These are phyloP conservation scores for Drosophila cracens DNA, from an alignment of 2,888 invertebrate species.

Conservation along the genomic window DNA sequence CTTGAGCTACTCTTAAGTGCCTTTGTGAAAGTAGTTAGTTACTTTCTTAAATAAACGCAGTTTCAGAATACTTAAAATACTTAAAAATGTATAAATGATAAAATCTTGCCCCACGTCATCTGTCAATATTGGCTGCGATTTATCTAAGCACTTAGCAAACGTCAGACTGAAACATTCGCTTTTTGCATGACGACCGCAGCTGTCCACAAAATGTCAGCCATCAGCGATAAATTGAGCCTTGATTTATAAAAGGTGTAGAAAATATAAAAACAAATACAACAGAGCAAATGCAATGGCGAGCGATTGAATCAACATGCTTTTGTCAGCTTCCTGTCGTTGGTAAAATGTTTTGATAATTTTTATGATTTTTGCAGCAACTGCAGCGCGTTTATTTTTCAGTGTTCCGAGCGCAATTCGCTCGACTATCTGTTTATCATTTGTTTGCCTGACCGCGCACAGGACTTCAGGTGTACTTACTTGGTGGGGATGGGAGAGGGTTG, in stretches of 20 bases:
- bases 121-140: conserved; percentile 28
- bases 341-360: conserved; percentile 46
- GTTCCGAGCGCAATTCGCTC: conserved; percentile 13
- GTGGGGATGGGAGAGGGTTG: not conserved
- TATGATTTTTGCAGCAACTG: conserved; percentile 36
- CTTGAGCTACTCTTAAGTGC: not conserved
- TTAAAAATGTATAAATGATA: not conserved
- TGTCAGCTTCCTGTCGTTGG: conserved; percentile 17
- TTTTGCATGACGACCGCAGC: conserved; percentile 17
- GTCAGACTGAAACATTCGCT: conserved; percentile 33
- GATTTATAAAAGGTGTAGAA: conserved; percentile 26
- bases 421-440: conserved; percentile 56
- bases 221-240: conserved; percentile 34
- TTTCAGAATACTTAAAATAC: not conserved
- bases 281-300: not conserved
- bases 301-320: not conserved
- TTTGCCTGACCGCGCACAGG: conserved; percentile 54
- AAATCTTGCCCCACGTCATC: not conserved
- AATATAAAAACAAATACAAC: conserved; percentile 16
- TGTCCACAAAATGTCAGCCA: conserved; percentile 46
- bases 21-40: not conserved
- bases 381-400: conserved; percentile 8
- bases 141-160: conserved; percentile 36
- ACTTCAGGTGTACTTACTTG: conserved; percentile 7
- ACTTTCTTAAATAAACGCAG: not conserved